A percentile compares a stretch with the other conserved stretches of the same genome.
Conservation (phyloP, 2,797 vertebrate genomes). For the Synanceia verrucosa region DNA sequence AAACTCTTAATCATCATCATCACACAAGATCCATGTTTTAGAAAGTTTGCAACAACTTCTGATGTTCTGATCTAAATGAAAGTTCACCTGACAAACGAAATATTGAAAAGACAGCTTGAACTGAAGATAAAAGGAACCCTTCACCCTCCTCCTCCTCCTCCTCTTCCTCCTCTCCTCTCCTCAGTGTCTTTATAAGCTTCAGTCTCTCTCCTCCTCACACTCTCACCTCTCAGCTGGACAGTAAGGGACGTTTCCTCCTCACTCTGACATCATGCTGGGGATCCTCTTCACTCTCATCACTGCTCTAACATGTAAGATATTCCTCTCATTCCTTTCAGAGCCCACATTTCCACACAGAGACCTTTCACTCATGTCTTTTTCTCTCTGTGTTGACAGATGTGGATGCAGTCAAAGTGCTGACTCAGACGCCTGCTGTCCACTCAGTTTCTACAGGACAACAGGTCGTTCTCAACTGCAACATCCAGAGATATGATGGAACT, state of each 20-base stretch:
- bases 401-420: conserved; percentile 41
- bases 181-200: conserved; percentile 32
- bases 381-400: conserved; percentile 26
- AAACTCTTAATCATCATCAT: too few species aligned
- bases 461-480: conserved; percentile 34
- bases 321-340: background rate
- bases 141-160: background rate
- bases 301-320: conserved; percentile 42
- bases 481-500: accelerated
- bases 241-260: conserved; percentile 7
- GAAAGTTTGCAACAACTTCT: too few species aligned
- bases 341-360: background rate
- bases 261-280: conserved; percentile 32
- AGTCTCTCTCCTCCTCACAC: conserved; percentile 19
- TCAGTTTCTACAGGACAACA: conserved; percentile 19
- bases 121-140: too few species aligned
- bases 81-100: too few species aligned
- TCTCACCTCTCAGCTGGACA: conserved; percentile 9
- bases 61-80: too few species aligned
- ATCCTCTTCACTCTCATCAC: conserved; percentile 21
- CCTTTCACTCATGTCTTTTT: background rate
- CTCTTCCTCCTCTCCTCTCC: background rate
- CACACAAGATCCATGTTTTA: too few species aligned
- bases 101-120: too few species aligned
- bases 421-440: conserved; percentile 36